These are phyloP conservation scores for Dipus sagitta DNA, from an alignment of 2,797 vertebrate genomes.

Conservation along the genomic window DNA sequence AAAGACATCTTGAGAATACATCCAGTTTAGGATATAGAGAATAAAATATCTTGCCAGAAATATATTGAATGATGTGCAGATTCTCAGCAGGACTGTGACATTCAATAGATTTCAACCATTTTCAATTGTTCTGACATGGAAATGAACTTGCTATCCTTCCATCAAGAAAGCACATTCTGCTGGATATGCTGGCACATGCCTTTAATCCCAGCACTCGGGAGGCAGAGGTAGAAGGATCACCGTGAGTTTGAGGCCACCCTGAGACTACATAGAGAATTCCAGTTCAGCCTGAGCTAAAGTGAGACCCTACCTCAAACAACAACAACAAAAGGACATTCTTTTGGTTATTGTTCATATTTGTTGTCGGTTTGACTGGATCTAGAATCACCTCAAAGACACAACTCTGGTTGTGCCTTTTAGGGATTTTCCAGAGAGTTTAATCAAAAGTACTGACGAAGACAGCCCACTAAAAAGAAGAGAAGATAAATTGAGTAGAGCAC, in stretches of 20 bases:
- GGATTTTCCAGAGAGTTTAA: not conserved
- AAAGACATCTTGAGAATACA: not conserved
- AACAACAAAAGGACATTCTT: not conserved
- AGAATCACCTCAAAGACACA: not conserved
- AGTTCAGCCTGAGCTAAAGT: too few species aligned
- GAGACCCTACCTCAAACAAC: too few species aligned
- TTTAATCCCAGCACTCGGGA: too few species aligned
- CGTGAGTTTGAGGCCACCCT: too few species aligned
- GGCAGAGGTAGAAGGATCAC: too few species aligned
- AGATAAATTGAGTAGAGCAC: not conserved
- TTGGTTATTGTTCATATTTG: not conserved
- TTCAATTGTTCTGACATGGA: conserved; percentile 14
- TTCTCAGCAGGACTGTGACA: not conserved
- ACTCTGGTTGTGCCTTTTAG: not conserved
- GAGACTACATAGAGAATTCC: too few species aligned
- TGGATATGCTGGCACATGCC: too few species aligned
- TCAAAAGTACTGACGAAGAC: not conserved
- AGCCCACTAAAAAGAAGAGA: not conserved
- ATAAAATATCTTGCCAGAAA: not conserved
- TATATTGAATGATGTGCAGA: not conserved
- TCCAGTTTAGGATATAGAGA: conserved; percentile 18
- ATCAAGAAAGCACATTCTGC: not conserved
- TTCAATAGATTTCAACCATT: not conserved
- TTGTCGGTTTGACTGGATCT: not conserved
- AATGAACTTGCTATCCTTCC: conserved; percentile 26